Evolutionary conservation across 1,140 invertebrate species (phyloP).

Genomic region (Drosophila pseudoobscura): DNA sequence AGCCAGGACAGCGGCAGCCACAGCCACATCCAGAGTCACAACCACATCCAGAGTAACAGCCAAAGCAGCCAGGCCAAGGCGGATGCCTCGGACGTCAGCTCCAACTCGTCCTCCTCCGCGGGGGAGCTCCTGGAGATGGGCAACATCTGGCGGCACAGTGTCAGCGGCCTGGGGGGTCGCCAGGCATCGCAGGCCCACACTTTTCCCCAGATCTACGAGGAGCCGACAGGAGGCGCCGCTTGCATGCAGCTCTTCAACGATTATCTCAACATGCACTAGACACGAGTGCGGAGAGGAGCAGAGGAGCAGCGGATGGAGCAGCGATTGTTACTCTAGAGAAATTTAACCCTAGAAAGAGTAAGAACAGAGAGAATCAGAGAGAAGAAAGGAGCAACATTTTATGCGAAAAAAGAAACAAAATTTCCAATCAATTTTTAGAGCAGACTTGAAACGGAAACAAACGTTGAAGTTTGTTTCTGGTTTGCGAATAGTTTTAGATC

Average conservation of each 20-base stretch:
- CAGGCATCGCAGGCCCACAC: constrained; percentile 31
- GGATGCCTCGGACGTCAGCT: constrained; percentile 67
- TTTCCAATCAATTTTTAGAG: constrained; percentile 6
- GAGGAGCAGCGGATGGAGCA: neutral
- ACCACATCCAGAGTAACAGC: constrained; percentile 3
- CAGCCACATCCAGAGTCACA: constrained; percentile 9
- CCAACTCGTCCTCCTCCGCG: constrained; percentile 68
- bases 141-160: constrained; percentile 59
- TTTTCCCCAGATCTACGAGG: constrained; percentile 43
- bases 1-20: constrained; percentile 42
- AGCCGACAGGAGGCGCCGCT: constrained; percentile 78
- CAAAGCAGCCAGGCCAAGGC: constrained; percentile 30
- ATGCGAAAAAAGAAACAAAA: neutral
- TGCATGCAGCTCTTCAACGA: constrained; percentile 86
- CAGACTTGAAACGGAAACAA: too few relatives aligned
- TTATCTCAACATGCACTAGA: constrained; percentile 86
- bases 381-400: neutral
- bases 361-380: constrained; percentile 22
- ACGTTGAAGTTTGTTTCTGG: neutral
- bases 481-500: constrained; percentile 39
- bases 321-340: constrained; percentile 63
- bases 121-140: constrained; percentile 57
- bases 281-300: constrained; percentile 58
- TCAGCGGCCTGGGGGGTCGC: constrained; percentile 9
- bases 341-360: constrained; percentile 32